Evolutionary conservation across 1,140 invertebrate species (phyloP), one percentile per base, ranked within the genome.

Genomic region (Anagrus nilaparvatae): DNA sequence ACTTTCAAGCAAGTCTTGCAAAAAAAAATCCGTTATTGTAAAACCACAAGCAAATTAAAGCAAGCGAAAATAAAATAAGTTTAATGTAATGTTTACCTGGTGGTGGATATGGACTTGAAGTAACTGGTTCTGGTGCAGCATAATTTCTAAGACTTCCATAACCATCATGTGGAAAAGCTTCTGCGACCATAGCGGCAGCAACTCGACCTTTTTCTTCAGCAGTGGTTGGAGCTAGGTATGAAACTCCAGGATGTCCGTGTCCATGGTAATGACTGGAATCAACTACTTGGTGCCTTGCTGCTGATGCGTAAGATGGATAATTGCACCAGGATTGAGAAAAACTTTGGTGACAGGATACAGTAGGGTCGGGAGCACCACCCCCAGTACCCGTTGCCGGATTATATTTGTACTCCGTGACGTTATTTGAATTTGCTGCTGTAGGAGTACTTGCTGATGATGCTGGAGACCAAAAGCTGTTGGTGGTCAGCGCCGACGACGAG

Each of bases 61-160:
- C n/a, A n/a, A n/a, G n/a, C n/a, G n/a, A n/a, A n/a, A n/a, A n/a
- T n/a, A n/a, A n/a, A n/a, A n/a, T n/a, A n/a, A n/a, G n/a, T n/a
- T n/a, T n/a, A n/a, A n/a, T n/a, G n/a, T n/a, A n/a, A 65, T 63
- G 63, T 70, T 69, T 76, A 75, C 83, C 82, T 77, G 83, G 77
- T 60, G 83, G 79, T 53, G 82, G 79, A 53, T 87, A 87, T 2
- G 83, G 81, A 46, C 81, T 81, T 42, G 82, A 79, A 14, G 81
- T 77, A 43, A 86, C 81, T 10, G 79, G 73, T 52, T 86, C 83
- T 2, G 82, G 75, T 16, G 74, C 74, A 19, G 67, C 72, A 55
- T 86, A 87, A 65, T 81, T 84, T 50, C 83, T 73, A 8, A 86
- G 72, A 12, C 66, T 56, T 7, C 78, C 76, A 60, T 87, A 87